Percentiles rank a stretch among this genome's conserved stretches.
These are phyloP conservation scores for Elgaria multicarinata DNA, from an alignment of 2,113 vertebrate species.

Conservation along the genomic window DNA sequence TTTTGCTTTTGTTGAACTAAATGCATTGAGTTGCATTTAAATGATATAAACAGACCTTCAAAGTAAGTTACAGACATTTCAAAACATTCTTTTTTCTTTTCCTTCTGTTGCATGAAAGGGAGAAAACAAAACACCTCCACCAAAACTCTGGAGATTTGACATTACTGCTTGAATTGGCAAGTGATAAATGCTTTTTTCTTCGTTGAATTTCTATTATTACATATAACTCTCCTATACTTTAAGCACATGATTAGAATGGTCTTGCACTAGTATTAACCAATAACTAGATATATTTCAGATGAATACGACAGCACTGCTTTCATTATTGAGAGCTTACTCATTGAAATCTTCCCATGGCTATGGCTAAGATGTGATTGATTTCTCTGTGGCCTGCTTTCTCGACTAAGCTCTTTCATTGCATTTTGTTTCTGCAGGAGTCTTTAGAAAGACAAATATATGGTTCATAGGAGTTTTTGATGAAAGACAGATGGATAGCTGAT, in stretches of 20 bases:
- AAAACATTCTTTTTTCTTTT: neutral
- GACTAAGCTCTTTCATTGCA: neutral
- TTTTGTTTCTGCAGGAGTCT: neutral
- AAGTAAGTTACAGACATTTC: constrained; percentile 13
- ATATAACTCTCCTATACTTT: constrained; percentile 24
- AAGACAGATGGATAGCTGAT: neutral
- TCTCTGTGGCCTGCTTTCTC: neutral
- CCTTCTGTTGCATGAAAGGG: neutral
- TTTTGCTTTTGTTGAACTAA: constrained; percentile 51
- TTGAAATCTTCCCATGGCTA: neutral
- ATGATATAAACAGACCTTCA: neutral
- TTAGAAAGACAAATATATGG: neutral
- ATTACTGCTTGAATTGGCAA: constrained; percentile 21
- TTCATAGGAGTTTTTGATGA: neutral
- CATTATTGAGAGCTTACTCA: neutral
- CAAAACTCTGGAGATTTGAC: neutral
- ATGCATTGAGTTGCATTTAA: constrained; percentile 36
- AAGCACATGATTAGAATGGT: neutral
- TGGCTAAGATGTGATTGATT: neutral
- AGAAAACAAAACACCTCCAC: neutral
- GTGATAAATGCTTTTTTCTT: constrained; percentile 2
- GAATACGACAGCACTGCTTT: neutral
- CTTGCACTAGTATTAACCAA: neutral
- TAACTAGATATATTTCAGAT: neutral
- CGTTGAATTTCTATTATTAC: neutral